These are phyloP conservation scores for Oophaga sylvatica DNA, from an alignment of 2,797 vertebrate genomes.

Conservation along the genomic window DNA sequence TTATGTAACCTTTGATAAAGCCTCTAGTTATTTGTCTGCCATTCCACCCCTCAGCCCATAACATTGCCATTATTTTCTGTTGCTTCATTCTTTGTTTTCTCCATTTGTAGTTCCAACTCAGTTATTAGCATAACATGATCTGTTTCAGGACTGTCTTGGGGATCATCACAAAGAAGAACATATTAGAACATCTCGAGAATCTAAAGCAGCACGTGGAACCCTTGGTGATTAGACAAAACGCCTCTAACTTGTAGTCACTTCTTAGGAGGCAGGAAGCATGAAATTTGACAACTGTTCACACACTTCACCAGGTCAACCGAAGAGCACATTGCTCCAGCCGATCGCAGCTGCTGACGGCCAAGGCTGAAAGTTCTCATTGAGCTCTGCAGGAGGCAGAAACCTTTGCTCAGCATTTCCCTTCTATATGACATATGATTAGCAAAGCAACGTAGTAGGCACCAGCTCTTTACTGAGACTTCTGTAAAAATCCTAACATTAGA, in stretches of 20 bases:
- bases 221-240: slow-evolving; percentile 96
- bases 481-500: neutral
- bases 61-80: slow-evolving; percentile 59
- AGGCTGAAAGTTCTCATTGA: neutral
- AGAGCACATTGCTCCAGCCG: slow-evolving; percentile 65
- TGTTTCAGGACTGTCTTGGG: slow-evolving; percentile 99
- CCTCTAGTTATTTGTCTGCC: slow-evolving; percentile 23
- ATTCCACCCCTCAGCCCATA: slow-evolving; percentile 44
- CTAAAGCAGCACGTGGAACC: slow-evolving; percentile 95
- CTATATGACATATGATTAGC: neutral
- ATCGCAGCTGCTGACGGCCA: slow-evolving; percentile 16
- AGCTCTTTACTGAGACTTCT: neutral
- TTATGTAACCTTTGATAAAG: neutral
- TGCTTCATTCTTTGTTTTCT: slow-evolving; percentile 66
- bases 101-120: slow-evolving; percentile 79
- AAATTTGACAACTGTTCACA: slow-evolving; percentile 85
- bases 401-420: neutral
- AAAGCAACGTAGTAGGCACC: neutral
- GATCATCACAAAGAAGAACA: slow-evolving; percentile 99
- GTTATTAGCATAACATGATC: slow-evolving; percentile 94
- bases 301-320: slow-evolving; percentile 63
- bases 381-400: neutral
- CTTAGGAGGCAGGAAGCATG: slow-evolving; percentile 88
- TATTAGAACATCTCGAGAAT: slow-evolving; percentile 99
- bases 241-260: slow-evolving; percentile 80